phyloP scores from a whole-genome alignment of 2,113 vertebrate species.

The Danionella cerebrum region DNA sequence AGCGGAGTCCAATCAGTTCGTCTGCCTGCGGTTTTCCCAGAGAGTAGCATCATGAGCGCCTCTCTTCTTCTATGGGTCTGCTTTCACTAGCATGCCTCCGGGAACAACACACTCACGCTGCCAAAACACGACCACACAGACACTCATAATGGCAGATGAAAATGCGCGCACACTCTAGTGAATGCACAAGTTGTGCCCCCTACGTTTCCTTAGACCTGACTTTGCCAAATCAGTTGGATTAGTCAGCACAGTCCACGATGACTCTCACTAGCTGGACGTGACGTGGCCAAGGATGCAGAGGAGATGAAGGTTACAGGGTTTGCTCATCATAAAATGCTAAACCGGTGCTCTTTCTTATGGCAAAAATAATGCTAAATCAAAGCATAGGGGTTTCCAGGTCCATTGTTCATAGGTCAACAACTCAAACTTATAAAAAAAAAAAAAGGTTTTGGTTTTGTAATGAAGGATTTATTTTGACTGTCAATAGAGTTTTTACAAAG shows the following conservation, averaged over 20 bases:
- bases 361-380: too few species aligned
- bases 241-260: constrained; percentile 25
- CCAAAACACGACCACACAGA: constrained; percentile 61
- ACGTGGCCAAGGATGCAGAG: not conserved
- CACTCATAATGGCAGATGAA: constrained; percentile 21
- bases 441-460: too few species aligned
- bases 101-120: constrained; percentile 72
- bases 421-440: too few species aligned
- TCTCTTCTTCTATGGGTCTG: constrained; percentile 24
- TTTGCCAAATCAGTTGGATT: constrained; percentile 27
- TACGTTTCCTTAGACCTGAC: not conserved
- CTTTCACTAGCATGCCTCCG: constrained; percentile 76
- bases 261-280: not conserved
- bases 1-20: constrained; percentile 77
- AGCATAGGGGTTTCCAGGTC: too few species aligned
- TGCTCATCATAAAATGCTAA: too few species aligned
- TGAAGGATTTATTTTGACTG: too few species aligned
- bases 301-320: not conserved
- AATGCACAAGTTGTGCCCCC: not conserved
- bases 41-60: constrained; percentile 45
- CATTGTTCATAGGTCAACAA: too few species aligned
- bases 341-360: too few species aligned
- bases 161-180: constrained; percentile 9
- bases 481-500: too few species aligned
- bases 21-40: constrained; percentile 87